These are phyloP conservation scores for Neuroterus valhalla DNA, from an alignment of 1,140 invertebrate genomes.

Conservation along the genomic window DNA sequence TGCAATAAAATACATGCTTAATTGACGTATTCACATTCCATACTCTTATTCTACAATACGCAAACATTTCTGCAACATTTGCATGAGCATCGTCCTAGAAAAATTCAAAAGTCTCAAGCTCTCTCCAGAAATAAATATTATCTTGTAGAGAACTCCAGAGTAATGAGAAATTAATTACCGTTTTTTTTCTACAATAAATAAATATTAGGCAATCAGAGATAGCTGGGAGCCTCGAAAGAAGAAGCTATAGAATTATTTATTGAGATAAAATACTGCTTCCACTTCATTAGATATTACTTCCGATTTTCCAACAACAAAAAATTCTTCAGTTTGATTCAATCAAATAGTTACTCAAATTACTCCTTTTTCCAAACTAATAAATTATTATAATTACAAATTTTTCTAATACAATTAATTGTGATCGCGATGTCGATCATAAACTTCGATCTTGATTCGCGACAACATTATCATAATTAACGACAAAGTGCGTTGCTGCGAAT, in stretches of 20 bases:
- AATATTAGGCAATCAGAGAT: neutral
- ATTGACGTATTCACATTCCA: too few relatives aligned
- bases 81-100: too few relatives aligned
- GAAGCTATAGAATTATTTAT: neutral
- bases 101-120: too few relatives aligned
- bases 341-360: neutral
- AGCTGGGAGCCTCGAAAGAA: neutral
- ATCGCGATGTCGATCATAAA: neutral
- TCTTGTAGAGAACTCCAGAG: neutral
- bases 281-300: neutral
- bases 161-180: neutral
- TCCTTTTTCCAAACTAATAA: constrained; percentile 3
- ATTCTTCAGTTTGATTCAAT: neutral
- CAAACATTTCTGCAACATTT: too few relatives aligned
- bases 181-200: neutral
- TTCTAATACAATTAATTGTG: constrained; percentile 2
- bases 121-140: too few relatives aligned
- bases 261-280: neutral
- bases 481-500: neutral
- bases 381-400: neutral
- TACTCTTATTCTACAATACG: too few relatives aligned
- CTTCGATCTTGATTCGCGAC: neutral
- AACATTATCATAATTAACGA: neutral
- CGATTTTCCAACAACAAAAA: neutral
- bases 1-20: too few relatives aligned